Percentiles rank a stretch among this genome's conserved stretches.
Conservation (phyloP, 2,113 vertebrate species). For the Chaetodon trifascialis region DNA sequence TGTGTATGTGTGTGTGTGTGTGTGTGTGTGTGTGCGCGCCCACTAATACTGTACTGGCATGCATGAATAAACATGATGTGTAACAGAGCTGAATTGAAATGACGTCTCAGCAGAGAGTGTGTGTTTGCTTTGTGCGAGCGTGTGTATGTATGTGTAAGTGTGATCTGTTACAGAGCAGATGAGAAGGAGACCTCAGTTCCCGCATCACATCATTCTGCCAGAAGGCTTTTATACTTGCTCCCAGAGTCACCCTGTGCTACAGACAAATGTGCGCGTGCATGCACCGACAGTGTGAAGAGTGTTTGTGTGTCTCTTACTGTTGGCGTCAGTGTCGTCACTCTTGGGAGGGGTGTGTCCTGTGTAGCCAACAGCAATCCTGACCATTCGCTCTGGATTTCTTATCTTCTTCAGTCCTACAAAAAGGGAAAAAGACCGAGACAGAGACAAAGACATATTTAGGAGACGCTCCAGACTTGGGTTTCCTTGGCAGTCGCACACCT, state of each 20-base stretch:
- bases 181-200: slow-evolving; percentile 77
- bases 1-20: slow-evolving; percentile 19
- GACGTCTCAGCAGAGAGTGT: slow-evolving; percentile 72
- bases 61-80: slow-evolving; percentile 86
- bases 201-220: slow-evolving; percentile 77
- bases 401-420: slow-evolving; percentile 85
- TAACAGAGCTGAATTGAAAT: slow-evolving; percentile 83
- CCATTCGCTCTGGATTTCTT: slow-evolving; percentile 86
- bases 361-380: slow-evolving; percentile 85
- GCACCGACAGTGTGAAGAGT: slow-evolving; percentile 52
- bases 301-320: slow-evolving; percentile 83
- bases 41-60: slow-evolving; percentile 77
- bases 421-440: slow-evolving; percentile 2
- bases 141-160: slow-evolving; percentile 56
- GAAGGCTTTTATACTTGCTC: slow-evolving; percentile 80
- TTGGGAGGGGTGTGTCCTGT: slow-evolving; percentile 86
- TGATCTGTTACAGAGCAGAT: slow-evolving; percentile 77
- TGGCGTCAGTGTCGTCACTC: slow-evolving; percentile 85
- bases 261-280: slow-evolving; percentile 54
- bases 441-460: slow-evolving; percentile 59
- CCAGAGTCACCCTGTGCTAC: slow-evolving; percentile 73
- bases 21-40: slow-evolving; percentile 40
- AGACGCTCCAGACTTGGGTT: slow-evolving; percentile 47
- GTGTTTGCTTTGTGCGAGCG: slow-evolving; percentile 45
- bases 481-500: slow-evolving; percentile 45